Conservation (phyloP, 2,888 invertebrate species). For the Polymixis lichenea region DNA sequence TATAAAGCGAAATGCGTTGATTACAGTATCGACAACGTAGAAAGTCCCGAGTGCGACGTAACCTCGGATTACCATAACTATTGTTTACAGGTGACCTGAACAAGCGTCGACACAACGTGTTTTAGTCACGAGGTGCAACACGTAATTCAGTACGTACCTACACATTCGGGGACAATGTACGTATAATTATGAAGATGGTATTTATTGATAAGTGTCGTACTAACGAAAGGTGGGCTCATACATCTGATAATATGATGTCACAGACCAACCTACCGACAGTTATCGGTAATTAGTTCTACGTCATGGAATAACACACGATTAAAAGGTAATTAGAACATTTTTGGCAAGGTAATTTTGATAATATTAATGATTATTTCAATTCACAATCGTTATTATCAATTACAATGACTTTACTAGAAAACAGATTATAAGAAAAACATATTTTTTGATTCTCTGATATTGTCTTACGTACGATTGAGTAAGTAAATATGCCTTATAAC, state of each 20-base stretch:
- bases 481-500: background rate
- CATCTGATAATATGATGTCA: slow-evolving; percentile 60
- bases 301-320: slow-evolving; percentile 50
- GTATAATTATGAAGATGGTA: slow-evolving; percentile 33
- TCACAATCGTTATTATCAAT: slow-evolving; percentile 31
- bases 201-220: slow-evolving; percentile 34
- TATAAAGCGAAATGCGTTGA: slow-evolving; percentile 25
- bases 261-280: slow-evolving; percentile 45
- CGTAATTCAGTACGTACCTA: slow-evolving; percentile 35
- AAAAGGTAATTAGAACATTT: slow-evolving; percentile 33
- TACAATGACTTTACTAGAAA: slow-evolving; percentile 26
- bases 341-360: slow-evolving; percentile 18
- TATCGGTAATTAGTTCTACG: slow-evolving; percentile 33
- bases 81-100: slow-evolving; percentile 49
- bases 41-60: slow-evolving; percentile 44
- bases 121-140: slow-evolving; percentile 31
- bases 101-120: slow-evolving; percentile 20
- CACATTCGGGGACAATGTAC: slow-evolving; percentile 47
- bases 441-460: background rate
- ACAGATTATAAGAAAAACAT: slow-evolving; percentile 13
- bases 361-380: slow-evolving; percentile 8
- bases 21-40: slow-evolving; percentile 25
- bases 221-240: slow-evolving; percentile 24
- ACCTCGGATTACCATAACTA: slow-evolving; percentile 50
- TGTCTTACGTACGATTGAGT: background rate